phyloP scores from a whole-genome alignment of 2,888 invertebrate genomes.

The Drosophila prostipennis region DNA sequence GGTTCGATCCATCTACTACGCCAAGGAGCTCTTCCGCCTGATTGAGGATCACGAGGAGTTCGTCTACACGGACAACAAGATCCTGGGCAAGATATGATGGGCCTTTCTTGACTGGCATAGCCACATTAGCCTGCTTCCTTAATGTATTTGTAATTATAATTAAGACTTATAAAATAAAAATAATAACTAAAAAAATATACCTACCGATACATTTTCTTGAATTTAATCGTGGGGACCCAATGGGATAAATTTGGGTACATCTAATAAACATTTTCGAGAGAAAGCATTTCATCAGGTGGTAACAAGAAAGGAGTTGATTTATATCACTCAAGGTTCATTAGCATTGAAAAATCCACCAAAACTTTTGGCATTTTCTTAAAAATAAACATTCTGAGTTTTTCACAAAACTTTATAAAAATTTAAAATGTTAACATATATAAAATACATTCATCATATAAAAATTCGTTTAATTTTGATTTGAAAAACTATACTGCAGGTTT shows the following conservation, averaged over 20 bases:
- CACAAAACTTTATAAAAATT: neutral
- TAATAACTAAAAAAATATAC: neutral
- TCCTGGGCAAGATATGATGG: slow-evolving; percentile 13
- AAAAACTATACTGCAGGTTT: slow-evolving; percentile 13
- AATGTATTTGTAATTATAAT: neutral
- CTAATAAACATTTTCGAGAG: too few species aligned
- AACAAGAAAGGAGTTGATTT: too few species aligned
- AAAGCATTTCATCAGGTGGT: too few species aligned
- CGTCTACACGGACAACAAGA: slow-evolving; percentile 44
- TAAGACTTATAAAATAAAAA: neutral
- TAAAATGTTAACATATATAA: neutral
- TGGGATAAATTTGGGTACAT: too few species aligned
- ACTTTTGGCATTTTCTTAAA: too few species aligned
- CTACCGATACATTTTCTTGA: neutral
- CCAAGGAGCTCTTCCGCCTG: slow-evolving; percentile 68
- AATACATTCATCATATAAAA: slow-evolving; percentile 8
- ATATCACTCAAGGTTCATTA: too few species aligned
- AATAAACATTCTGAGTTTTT: too few species aligned
- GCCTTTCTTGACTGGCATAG: slow-evolving; percentile 6
- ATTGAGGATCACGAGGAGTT: slow-evolving; percentile 60
- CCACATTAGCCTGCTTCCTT: neutral
- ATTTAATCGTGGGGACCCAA: too few species aligned
- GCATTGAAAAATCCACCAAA: too few species aligned
- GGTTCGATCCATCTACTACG: slow-evolving; percentile 71
- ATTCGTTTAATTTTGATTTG: slow-evolving; percentile 7